phyloP scores from a whole-genome alignment of 2,888 invertebrate genomes.

The Schrankia costaestrigalis region DNA sequence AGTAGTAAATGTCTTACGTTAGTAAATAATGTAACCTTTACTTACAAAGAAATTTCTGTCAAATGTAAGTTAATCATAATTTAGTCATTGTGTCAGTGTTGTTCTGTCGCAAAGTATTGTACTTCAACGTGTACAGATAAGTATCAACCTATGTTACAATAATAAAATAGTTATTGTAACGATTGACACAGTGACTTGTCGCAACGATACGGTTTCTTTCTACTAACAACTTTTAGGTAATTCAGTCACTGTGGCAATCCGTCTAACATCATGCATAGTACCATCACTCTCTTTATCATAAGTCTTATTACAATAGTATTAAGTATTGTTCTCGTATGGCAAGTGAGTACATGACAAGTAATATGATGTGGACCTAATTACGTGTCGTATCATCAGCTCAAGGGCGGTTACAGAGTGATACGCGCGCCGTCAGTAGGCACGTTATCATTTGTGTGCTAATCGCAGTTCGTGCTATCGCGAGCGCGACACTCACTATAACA shows the following conservation, averaged over 20 bases:
- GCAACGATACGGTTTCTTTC: conserved; percentile 45
- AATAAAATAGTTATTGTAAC: conserved; percentile 23
- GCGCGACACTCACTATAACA: not conserved
- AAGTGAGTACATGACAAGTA: not conserved
- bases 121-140: no score
- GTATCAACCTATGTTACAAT: no score
- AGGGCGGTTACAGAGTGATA: conserved; percentile 15
- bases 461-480: not conserved
- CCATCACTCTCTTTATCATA: not conserved
- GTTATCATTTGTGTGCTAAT: no score
- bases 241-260: conserved; percentile 51
- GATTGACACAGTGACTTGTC: conserved; percentile 46
- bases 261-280: conserved; percentile 5
- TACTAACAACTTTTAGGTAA: conserved; percentile 52
- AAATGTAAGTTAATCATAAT: no score
- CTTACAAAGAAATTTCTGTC: no score
- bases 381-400: conserved; percentile 22
- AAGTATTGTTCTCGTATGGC: conserved; percentile 6
- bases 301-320: conserved; percentile 9
- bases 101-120: no score
- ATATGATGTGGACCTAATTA: conserved; percentile 3
- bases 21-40: no score
- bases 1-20: no score
- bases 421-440: no score
- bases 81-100: no score